phyloP scores from a whole-genome alignment of 2,888 invertebrate species.

The Ormyrus labotus region DNA sequence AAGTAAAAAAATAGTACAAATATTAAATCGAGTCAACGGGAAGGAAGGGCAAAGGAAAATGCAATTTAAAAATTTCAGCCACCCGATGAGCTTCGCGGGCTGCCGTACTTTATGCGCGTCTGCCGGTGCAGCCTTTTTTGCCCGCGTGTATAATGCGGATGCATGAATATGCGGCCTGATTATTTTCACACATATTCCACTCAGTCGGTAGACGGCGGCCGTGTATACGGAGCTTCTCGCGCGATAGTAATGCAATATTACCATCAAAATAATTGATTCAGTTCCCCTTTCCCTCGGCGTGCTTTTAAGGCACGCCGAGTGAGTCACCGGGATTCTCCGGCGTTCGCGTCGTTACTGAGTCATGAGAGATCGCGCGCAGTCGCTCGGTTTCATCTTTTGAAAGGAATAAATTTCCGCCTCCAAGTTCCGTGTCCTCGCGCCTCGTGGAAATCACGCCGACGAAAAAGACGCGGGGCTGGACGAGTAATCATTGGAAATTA shows the following conservation, averaged over 20 bases:
- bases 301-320: too few species aligned
- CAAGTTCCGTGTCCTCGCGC: too few species aligned
- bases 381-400: too few species aligned
- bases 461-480: too few species aligned
- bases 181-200: constrained; percentile 39
- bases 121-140: neutral
- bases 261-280: constrained; percentile 67
- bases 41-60: constrained; percentile 1
- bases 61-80: constrained; percentile 22
- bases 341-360: too few species aligned
- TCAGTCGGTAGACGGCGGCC: neutral
- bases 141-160: neutral
- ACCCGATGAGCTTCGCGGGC: neutral
- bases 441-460: too few species aligned
- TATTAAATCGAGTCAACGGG: neutral
- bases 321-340: too few species aligned
- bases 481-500: too few species aligned
- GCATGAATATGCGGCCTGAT: constrained; percentile 49
- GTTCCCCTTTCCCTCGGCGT: neutral
- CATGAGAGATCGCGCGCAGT: too few species aligned
- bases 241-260: constrained; percentile 62
- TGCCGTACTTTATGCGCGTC: too few species aligned
- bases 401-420: too few species aligned
- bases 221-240: constrained; percentile 1
- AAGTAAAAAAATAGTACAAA: neutral